A percentile compares a stretch with the other conserved stretches of the same genome.
phyloP scores from a whole-genome alignment of 2,888 invertebrate genomes.

The Lordiphosa andalusiaca region DNA sequence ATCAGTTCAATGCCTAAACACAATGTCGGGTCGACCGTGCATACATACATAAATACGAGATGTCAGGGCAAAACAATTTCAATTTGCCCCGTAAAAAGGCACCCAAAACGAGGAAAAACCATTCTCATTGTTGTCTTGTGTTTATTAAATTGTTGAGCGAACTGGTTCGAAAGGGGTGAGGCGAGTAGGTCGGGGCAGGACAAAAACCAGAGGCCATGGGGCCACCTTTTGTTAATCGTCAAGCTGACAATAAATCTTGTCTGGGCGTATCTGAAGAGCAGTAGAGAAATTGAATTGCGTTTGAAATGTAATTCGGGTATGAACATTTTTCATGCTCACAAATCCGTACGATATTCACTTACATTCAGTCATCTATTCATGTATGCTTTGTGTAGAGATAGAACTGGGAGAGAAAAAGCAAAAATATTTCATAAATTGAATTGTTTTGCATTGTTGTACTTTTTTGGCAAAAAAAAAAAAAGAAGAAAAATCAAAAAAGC shows the following conservation, averaged over 20 bases:
- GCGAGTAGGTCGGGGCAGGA: constrained; percentile 4
- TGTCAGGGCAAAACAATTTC: constrained; percentile 53
- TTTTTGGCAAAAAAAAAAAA: constrained; percentile 1
- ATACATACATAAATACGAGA: constrained; percentile 35
- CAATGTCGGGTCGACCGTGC: constrained; percentile 25
- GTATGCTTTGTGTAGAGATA: constrained; percentile 24
- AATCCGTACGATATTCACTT: constrained; percentile 3
- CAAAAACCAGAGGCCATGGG: constrained; percentile 16
- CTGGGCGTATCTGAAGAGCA: constrained; percentile 3
- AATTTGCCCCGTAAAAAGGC: constrained; percentile 49
- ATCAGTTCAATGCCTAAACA: constrained; percentile 48
- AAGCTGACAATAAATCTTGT: constrained; percentile 66
- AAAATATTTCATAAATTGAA: constrained; percentile 65
- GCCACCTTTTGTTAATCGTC: constrained; percentile 70
- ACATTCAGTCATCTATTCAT: constrained; percentile 34
- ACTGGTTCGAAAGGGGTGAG: constrained; percentile 50
- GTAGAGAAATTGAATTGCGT: constrained; percentile 47
- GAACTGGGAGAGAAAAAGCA: constrained; percentile 10
- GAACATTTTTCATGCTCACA: constrained; percentile 25
- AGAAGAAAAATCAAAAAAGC: too few species aligned
- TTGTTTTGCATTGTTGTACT: constrained; percentile 46
- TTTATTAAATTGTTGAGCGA: constrained; percentile 60
- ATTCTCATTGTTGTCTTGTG: constrained; percentile 45
- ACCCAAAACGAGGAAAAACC: constrained; percentile 47
- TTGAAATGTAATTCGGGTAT: constrained; percentile 47